A percentile compares a stretch with the other conserved stretches of the same genome.
These are phyloP conservation scores for Mycalesis mineus DNA, from an alignment of 2,888 invertebrate species.

Conservation along the genomic window DNA sequence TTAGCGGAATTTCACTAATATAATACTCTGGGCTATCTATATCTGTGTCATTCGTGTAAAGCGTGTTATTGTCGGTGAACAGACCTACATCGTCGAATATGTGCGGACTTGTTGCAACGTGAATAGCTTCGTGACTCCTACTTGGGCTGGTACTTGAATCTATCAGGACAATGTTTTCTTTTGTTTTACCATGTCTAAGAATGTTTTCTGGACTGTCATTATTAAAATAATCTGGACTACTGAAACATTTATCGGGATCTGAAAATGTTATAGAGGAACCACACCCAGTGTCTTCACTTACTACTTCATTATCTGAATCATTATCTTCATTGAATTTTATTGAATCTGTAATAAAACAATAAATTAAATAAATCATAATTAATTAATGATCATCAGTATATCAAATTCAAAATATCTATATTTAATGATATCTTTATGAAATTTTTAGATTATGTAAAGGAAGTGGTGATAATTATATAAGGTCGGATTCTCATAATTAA, in stretches of 20 bases:
- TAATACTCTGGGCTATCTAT: slow-evolving; percentile 13
- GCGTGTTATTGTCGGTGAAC: slow-evolving; percentile 7
- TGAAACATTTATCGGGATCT: slow-evolving; percentile 54
- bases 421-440: no score
- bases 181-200: slow-evolving; percentile 20
- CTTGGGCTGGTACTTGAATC: slow-evolving; percentile 33
- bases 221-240: slow-evolving; percentile 54
- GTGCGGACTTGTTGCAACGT: slow-evolving; percentile 33
- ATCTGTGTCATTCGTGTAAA: background rate
- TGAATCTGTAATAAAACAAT: slow-evolving; percentile 13
- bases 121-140: slow-evolving; percentile 14
- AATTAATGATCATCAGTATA: background rate
- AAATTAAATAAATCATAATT: background rate
- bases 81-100: slow-evolving; percentile 26
- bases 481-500: no score
- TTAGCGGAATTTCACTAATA: slow-evolving; percentile 36
- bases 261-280: slow-evolving; percentile 64
- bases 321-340: slow-evolving; percentile 19
- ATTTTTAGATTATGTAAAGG: no score
- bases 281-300: slow-evolving; percentile 61
- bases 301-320: slow-evolving; percentile 38
- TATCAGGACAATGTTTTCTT: slow-evolving; percentile 18
- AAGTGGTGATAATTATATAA: no score
- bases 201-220: slow-evolving; percentile 30
- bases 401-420: background rate